Percentiles rank a stretch among this genome's conserved stretches.
Evolutionary conservation across 2,888 invertebrate genomes (phyloP).

Genomic region (Gandaritis pyraliata): DNA sequence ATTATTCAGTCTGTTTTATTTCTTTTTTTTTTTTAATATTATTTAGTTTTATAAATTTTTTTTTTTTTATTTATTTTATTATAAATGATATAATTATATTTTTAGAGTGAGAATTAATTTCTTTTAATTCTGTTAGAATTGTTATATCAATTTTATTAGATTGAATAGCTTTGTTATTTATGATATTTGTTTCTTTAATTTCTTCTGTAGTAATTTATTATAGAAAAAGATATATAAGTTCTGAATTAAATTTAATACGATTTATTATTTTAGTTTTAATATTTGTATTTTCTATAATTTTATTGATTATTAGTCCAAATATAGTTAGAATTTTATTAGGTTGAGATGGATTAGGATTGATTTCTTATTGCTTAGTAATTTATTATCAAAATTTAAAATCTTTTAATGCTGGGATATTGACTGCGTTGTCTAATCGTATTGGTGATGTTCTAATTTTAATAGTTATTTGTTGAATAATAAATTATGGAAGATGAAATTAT

Average conservation of each 20-base stretch:
- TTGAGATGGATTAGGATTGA: conserved; percentile 89
- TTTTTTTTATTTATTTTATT: conserved; percentile 75
- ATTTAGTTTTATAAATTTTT: conserved; percentile 69
- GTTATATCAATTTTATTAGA: conserved; percentile 85
- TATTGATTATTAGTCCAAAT: conserved; percentile 88
- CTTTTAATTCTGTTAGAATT: conserved; percentile 75
- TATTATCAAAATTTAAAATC: conserved; percentile 88
- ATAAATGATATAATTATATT: conserved; percentile 72
- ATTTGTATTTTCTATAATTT: conserved; percentile 87
- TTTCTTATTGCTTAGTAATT: conserved; percentile 89
- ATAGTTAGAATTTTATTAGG: conserved; percentile 89
- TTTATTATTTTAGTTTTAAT: conserved; percentile 87
- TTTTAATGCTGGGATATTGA: conserved; percentile 89
- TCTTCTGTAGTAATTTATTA: conserved; percentile 87
- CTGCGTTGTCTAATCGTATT: conserved; percentile 89
- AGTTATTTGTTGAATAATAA: conserved; percentile 83
- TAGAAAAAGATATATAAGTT: conserved; percentile 85
- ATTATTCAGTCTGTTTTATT: conserved; percentile 80
- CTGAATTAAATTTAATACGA: conserved; percentile 84
- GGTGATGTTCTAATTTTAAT: conserved; percentile 88
- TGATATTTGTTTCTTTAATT: conserved; percentile 87
- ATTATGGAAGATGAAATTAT: conserved; percentile 83
- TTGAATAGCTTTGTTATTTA: conserved; percentile 87
- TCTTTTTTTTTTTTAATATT: conserved; percentile 78
- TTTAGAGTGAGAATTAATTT: conserved; percentile 84